phyloP scores from a whole-genome alignment of 2,888 invertebrate genomes.

The Diarsia mendica region DNA sequence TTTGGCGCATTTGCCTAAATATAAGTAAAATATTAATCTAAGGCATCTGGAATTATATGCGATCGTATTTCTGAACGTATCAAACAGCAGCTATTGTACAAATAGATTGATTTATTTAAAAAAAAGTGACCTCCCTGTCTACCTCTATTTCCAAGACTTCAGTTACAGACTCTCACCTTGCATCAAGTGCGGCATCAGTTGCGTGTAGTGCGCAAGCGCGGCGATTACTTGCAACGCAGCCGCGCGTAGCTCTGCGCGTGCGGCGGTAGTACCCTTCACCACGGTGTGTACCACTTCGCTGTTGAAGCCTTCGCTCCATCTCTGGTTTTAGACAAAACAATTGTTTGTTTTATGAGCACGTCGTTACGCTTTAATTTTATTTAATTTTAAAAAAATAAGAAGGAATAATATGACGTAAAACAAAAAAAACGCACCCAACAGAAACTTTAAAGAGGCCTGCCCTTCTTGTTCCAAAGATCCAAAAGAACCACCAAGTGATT shows the following conservation, averaged over 20 bases:
- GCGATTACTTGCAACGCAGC: slow-evolving; percentile 78
- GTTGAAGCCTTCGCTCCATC: slow-evolving; percentile 83
- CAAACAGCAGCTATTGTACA: too few relatives aligned
- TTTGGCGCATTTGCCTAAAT: too few relatives aligned
- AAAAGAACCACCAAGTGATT: not conserved
- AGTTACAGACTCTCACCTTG: too few relatives aligned
- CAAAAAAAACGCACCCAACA: not conserved
- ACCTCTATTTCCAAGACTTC: too few relatives aligned
- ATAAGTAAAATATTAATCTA: too few relatives aligned
- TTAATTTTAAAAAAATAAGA: too few relatives aligned
- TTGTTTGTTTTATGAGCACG: not conserved
- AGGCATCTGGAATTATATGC: too few relatives aligned
- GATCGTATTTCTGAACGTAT: too few relatives aligned
- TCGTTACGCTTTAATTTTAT: too few relatives aligned
- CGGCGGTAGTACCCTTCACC: slow-evolving; percentile 68
- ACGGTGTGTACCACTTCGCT: slow-evolving; percentile 73
- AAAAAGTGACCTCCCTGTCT: too few relatives aligned
- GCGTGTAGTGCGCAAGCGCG: slow-evolving; percentile 78
- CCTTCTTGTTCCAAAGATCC: not conserved
- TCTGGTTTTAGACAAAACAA: slow-evolving; percentile 66
- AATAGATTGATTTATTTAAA: too few relatives aligned
- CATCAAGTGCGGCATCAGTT: slow-evolving; percentile 79
- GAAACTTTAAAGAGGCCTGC: not conserved
- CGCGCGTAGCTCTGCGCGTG: slow-evolving; percentile 78
- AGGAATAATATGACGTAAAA: not conserved